Evolutionary conservation across 2,797 vertebrate genomes (phyloP).

Genomic region (Neosilurus mollespiculum): DNA sequence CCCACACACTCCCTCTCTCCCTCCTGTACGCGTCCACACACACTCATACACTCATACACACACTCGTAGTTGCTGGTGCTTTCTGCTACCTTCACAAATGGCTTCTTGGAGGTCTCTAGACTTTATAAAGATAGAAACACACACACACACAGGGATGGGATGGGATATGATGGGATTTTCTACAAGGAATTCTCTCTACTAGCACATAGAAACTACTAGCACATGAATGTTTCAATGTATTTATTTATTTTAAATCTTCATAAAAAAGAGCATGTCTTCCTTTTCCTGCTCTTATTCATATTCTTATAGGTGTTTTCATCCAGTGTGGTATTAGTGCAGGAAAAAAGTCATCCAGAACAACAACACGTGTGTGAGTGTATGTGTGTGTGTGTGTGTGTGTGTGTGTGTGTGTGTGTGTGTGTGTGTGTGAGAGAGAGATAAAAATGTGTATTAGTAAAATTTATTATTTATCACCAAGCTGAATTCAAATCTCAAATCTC

Average conservation of each 20-base stretch:
- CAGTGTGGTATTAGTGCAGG: not conserved
- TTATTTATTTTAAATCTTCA: too few relatives aligned
- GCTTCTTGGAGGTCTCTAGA: conserved; percentile 63
- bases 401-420: not conserved
- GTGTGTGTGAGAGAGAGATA: not conserved
- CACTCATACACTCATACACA: conserved; percentile 57
- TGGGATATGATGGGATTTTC: conserved; percentile 65
- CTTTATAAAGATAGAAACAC: conserved; percentile 72
- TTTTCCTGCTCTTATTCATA: not conserved
- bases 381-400: conserved; percentile 10
- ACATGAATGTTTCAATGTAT: not conserved
- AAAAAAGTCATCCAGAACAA: not conserved
- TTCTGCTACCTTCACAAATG: conserved; percentile 26
- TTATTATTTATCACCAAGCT: conserved; percentile 79
- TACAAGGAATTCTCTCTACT: conserved; percentile 65
- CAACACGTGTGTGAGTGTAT: not conserved
- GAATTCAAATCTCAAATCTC: conserved; percentile 62
- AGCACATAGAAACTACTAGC: too few relatives aligned
- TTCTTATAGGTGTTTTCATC: not conserved
- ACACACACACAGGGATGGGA: conserved; percentile 56
- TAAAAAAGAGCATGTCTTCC: too few relatives aligned
- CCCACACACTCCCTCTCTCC: conserved; percentile 56
- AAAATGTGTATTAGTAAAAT: conserved; percentile 76
- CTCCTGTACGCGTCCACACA: conserved; percentile 30
- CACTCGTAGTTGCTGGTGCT: conserved; percentile 41